Base-by-base conservation (phyloP, 2,888 invertebrate genomes). In the Pristionchus arcanus region DNA sequence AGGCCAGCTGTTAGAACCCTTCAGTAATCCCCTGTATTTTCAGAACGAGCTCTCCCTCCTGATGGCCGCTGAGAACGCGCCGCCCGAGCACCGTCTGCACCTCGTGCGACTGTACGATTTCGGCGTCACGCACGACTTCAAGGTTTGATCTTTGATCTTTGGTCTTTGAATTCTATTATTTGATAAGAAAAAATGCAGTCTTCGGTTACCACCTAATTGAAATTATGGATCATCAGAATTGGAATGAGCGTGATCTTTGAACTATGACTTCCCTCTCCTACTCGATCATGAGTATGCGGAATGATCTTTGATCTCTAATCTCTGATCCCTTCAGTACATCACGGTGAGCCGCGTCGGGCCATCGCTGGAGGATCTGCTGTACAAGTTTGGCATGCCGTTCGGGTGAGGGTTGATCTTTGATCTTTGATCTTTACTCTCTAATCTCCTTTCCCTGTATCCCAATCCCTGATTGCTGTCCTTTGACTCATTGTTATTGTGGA, bases 271-370 rank as follows among this genome's bases (percentile, higher is more conserved):
- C n/a, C n/a, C n/a, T n/a, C n/a, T n/a, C n/a, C n/a, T n/a, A n/a
- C n/a, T n/a, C n/a, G n/a, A n/a, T n/a, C n/a, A n/a, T n/a, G n/a
- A n/a, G n/a, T n/a, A n/a, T n/a, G n/a, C n/a, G n/a, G n/a, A n/a
- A n/a, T 71, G 71, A 34, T 74, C 74, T 16, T 63, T 74, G 37
- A 31, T 71, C 68, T 31, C n/a, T 37, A 5, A 74, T 74, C 74
- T 74, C 16, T 74, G 74, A 74, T 74, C 68, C 11, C 74, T 74
- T 74, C 21, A 77, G 77, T 77, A 42, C 77, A 77, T 77, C 77
- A 77, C 42, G n/a, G 28, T 28, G 42, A 81, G 49, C 28, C 81
- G 81, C 37, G 49, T 81, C 81, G 81, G 81, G 19, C 81, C 42
- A 2, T 81, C 81, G 21, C 37, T 81, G 28, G 81, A 81, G 49